Conservation (phyloP, 2,113 vertebrate species). For the Phrynosoma platyrhinos region DNA sequence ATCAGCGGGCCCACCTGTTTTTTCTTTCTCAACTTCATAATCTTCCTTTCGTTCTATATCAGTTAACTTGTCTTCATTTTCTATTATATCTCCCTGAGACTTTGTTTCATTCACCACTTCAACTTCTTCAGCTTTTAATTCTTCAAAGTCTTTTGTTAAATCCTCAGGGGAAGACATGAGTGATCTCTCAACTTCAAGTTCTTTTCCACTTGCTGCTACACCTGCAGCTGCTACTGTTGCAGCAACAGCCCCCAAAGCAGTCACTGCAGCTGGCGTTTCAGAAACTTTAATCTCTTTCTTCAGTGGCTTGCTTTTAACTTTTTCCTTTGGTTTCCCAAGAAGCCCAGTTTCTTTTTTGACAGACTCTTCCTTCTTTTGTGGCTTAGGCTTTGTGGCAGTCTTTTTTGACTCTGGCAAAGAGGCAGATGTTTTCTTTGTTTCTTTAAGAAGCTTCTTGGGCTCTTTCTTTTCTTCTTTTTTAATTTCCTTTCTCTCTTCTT, state of each 20-base stretch:
- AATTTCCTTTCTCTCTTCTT: slow-evolving; percentile 86
- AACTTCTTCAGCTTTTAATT: slow-evolving; percentile 87
- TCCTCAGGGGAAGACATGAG: slow-evolving; percentile 96
- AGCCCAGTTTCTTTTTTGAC: slow-evolving; percentile 82
- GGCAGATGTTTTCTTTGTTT: slow-evolving; percentile 83
- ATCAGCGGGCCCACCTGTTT: slow-evolving; percentile 81
- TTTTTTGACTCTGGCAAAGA: slow-evolving; percentile 81
- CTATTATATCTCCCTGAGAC: slow-evolving; percentile 70
- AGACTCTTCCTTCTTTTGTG: slow-evolving; percentile 86
- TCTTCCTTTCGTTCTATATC: slow-evolving; percentile 76
- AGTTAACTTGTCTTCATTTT: slow-evolving; percentile 74
- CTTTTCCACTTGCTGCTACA: slow-evolving; percentile 62
- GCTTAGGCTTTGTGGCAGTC: slow-evolving; percentile 85
- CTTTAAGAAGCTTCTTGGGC: slow-evolving; percentile 85
- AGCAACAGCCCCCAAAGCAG: slow-evolving; percentile 52
- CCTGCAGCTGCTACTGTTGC: slow-evolving; percentile 60
- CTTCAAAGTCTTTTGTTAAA: slow-evolving; percentile 96
- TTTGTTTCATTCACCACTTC: slow-evolving; percentile 79
- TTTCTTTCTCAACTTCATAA: slow-evolving; percentile 84
- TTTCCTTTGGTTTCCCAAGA: slow-evolving; percentile 87
- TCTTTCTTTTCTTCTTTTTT: slow-evolving; percentile 93
- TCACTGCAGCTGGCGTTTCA: slow-evolving; percentile 66
- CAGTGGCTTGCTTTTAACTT: slow-evolving; percentile 83
- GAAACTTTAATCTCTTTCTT: slow-evolving; percentile 85
- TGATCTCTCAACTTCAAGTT: slow-evolving; percentile 85